Base-by-base conservation (phyloP, 1,140 invertebrate species). In the Caenorhabditis inopinata region DNA sequence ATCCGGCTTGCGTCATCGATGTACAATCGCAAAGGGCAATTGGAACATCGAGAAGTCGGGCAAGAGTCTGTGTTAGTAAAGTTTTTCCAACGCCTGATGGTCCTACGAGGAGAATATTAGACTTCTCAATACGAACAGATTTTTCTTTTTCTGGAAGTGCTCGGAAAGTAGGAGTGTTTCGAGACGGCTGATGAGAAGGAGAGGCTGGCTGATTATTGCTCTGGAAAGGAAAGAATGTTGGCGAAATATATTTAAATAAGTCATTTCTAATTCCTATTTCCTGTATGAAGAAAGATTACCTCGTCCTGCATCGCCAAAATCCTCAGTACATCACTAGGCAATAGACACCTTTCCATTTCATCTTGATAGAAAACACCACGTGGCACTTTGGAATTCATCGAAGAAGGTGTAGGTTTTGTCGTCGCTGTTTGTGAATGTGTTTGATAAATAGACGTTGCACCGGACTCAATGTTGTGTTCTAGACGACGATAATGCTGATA, bases 21-120 rank as follows among this genome's bases (percentile, higher is more conserved):
- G 97, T 99, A 90, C 97, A 98, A 91, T 99, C 97, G 91, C 96
- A 98, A 86, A 98, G 97, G 2, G 96, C 97, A 91, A 99, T 98
- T 49, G 97, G 97, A 58, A 99, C 97, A 90, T 99, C 96, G n/a
- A 93, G 84, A 84, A 91, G 91, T 73, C 89, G 85, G 29, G 97
- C 97, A 87, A 99, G 94, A 23, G 96, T 98, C 91, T 99, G 95
- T 21, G 96, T 97, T 51, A 99, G 90, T 14, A 98, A 91, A 0
- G 97, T 99, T 91, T 99, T 99, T 46, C 94, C 94, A 85, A 95
- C 97, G 74, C 97, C 97, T 18, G 96, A 99, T 27, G 97, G 96
- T 18, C 97, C 97, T 2, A 99, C 90, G 84, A 99, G 91, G 14
- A 99, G 91, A 80, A 99, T 97, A 88, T 99, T 99, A 87, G 94